Evolutionary conservation across 1,140 invertebrate species (phyloP).

Genomic region (Mylabris phalerata): DNA sequence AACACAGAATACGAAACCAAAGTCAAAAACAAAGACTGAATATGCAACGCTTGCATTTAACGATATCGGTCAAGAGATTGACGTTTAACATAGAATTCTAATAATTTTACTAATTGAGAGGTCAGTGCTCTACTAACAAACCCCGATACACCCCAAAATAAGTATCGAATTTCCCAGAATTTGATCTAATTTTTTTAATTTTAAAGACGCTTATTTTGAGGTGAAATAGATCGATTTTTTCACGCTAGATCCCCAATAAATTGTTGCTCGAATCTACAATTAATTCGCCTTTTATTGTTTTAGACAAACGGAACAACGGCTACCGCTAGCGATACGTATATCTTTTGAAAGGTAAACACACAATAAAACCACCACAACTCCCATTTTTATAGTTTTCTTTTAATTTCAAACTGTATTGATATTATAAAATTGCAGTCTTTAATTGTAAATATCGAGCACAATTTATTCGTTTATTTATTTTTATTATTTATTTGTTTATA

Average conservation of each 20-base stretch:
- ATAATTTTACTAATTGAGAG: conserved; percentile 23
- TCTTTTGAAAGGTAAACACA: conserved; percentile 46
- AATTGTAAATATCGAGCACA: conserved; percentile 11
- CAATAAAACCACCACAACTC: not conserved
- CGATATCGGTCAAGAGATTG: conserved; percentile 66
- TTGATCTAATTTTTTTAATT: not conserved
- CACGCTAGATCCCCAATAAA: not conserved
- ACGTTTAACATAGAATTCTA: conserved; percentile 52
- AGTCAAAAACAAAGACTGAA: conserved; percentile 50
- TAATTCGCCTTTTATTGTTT: conserved; percentile 37
- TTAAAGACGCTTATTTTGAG: not conserved
- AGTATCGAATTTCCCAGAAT: too few relatives aligned
- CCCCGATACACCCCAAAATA: too few relatives aligned
- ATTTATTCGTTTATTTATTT: conserved; percentile 10
- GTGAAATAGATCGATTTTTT: not conserved
- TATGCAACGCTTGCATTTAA: conserved; percentile 72
- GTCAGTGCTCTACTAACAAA: conserved; percentile 9
- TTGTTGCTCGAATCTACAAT: conserved; percentile 26
- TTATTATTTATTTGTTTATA: conserved; percentile 11
- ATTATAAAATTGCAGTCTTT: not conserved
- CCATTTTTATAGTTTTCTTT: not conserved
- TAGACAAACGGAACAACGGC: conserved; percentile 43
- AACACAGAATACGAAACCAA: conserved; percentile 25
- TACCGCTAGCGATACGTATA: conserved; percentile 59
- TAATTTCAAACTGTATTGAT: not conserved